A percentile compares a stretch with the other conserved stretches of the same genome.
These are phyloP conservation scores for Epirrhoe alternata DNA, from an alignment of 2,888 invertebrate species.

Conservation along the genomic window DNA sequence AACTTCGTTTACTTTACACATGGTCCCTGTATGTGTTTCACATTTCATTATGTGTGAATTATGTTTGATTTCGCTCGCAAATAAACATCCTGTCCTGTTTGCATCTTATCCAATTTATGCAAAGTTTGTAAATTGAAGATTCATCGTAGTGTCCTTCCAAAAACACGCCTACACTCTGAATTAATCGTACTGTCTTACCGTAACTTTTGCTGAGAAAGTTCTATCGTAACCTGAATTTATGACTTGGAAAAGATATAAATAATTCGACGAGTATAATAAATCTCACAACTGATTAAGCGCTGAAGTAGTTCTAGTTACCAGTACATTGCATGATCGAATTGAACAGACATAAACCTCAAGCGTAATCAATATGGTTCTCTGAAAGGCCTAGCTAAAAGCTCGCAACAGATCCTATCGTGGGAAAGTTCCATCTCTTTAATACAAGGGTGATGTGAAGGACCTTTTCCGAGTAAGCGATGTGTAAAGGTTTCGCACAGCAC, in stretches of 20 bases:
- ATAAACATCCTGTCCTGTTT: too few species aligned
- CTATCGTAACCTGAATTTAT: constrained; percentile 25
- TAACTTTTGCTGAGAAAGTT: constrained; percentile 16
- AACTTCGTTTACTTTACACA: background rate
- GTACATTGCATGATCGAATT: background rate
- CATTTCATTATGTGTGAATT: too few species aligned
- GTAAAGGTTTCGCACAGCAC: constrained; percentile 49
- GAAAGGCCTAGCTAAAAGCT: constrained; percentile 5
- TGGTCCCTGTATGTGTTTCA: too few species aligned
- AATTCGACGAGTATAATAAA: background rate
- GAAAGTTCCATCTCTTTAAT: constrained; percentile 29
- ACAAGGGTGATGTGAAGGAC: constrained; percentile 35
- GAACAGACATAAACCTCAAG: background rate
- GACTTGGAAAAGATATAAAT: constrained; percentile 13
- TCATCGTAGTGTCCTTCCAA: constrained; percentile 8
- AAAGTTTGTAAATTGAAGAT: constrained; percentile 1
- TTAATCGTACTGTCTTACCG: constrained; percentile 17
- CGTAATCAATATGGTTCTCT: background rate
- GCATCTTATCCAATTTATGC: too few species aligned
- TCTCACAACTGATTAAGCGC: background rate
- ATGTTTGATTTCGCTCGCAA: too few species aligned
- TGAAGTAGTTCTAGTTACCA: background rate
- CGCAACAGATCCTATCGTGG: constrained; percentile 15
- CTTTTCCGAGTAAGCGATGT: constrained; percentile 46
- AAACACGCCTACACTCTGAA: constrained; percentile 11